Evolutionary conservation across 2,113 vertebrate genomes (phyloP).

Genomic region (Etia nguti): DNA sequence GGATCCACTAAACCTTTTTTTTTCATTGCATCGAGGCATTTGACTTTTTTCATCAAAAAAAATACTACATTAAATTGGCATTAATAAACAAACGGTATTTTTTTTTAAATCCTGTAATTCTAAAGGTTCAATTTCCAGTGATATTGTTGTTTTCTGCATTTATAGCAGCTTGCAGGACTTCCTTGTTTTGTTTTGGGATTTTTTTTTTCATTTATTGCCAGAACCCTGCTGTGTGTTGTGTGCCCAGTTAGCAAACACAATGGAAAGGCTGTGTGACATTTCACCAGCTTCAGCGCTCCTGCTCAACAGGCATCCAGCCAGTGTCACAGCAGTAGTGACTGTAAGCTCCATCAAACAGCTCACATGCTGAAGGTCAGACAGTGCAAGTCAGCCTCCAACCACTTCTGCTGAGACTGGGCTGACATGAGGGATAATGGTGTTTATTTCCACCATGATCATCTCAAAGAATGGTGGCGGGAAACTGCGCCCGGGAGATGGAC

Average conservation of each 20-base stretch:
- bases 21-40: constrained; percentile 24
- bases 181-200: background rate
- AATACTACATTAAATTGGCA: constrained; percentile 23
- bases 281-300: constrained; percentile 15
- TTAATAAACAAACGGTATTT: background rate
- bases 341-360: constrained; percentile 48
- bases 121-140: background rate
- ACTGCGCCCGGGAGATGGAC: background rate
- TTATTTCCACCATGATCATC: background rate
- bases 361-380: constrained; percentile 16
- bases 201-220: background rate
- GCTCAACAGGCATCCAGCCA: constrained; percentile 34
- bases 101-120: background rate
- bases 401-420: background rate
- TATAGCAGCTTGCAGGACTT: background rate
- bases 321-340: constrained; percentile 12
- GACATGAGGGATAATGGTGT: constrained; percentile 31
- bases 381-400: background rate
- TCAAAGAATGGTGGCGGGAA: background rate
- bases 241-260: constrained; percentile 33
- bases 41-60: constrained; percentile 57
- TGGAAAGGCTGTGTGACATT: constrained; percentile 27
- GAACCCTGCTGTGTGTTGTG: constrained; percentile 25
- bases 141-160: background rate
- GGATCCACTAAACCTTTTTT: constrained; percentile 43